Conservation (phyloP, 2,113 vertebrate genomes). For the Cyanoliseus patagonus region DNA sequence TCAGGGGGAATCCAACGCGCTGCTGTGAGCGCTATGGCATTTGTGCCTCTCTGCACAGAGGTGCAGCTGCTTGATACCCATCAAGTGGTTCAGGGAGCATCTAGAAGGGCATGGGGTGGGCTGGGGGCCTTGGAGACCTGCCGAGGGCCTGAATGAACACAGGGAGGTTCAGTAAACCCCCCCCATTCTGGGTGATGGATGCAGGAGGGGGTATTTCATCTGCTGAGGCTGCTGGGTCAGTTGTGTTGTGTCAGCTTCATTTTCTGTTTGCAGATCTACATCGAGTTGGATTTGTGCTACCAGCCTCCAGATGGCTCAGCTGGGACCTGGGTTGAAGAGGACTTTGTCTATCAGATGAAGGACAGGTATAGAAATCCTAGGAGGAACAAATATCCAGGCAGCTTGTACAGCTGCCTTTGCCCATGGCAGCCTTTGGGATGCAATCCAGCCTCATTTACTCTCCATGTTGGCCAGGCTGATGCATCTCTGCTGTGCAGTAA, state of each 20-base stretch:
- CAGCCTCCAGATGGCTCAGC: constrained; percentile 84
- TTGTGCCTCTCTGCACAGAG: not conserved
- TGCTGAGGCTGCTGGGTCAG: not conserved
- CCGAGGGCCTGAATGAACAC: not conserved
- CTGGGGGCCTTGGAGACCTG: not conserved
- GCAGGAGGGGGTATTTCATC: not conserved
- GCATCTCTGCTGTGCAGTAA: not conserved
- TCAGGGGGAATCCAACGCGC: no score
- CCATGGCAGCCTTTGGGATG: not conserved
- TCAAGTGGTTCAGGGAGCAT: not conserved
- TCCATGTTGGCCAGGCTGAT: not conserved
- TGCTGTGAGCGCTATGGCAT: not conserved
- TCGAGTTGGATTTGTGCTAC: constrained; percentile 89
- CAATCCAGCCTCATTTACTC: not conserved
- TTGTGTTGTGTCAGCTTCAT: not conserved
- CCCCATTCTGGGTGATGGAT: not conserved
- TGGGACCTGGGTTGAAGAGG: constrained; percentile 82
- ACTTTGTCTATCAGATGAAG: constrained; percentile 75
- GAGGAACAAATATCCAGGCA: not conserved
- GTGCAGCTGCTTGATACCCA: not conserved
- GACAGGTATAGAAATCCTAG: constrained; percentile 68
- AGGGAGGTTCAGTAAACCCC: not conserved
- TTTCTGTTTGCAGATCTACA: constrained; percentile 79
- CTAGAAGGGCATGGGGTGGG: not conserved
- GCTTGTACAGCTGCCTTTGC: not conserved